These are phyloP conservation scores for Molorchus minor DNA, from an alignment of 2,888 invertebrate genomes.

Conservation along the genomic window DNA sequence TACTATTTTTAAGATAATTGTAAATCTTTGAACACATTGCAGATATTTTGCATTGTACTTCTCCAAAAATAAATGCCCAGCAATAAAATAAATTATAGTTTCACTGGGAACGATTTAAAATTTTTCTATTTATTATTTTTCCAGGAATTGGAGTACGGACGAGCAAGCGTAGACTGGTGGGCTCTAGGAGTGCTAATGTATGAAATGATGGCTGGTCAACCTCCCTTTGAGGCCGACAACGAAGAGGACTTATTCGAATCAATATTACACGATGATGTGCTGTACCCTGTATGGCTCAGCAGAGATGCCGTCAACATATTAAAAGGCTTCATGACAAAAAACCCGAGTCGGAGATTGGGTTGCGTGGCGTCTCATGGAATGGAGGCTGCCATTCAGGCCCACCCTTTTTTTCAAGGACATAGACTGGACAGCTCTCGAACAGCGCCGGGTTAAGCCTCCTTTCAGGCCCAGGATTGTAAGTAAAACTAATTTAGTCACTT, in stretches of 20 bases:
- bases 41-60: too few species aligned
- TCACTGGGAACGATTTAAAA: too few species aligned
- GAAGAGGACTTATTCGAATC: conserved; percentile 99
- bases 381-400: conserved; percentile 88
- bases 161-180: conserved; percentile 94
- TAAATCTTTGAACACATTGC: too few species aligned
- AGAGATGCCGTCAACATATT: conserved; percentile 91
- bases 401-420: conserved; percentile 93
- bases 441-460: conserved; percentile 91
- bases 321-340: conserved; percentile 98
- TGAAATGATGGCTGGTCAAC: conserved; percentile 99
- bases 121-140: conserved; percentile 21
- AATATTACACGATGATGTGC: conserved; percentile 97
- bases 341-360: conserved; percentile 91
- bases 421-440: conserved; percentile 95
- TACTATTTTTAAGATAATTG: too few species aligned
- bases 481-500: too few species aligned
- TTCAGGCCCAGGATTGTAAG: conserved; percentile 97
- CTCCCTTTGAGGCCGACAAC: conserved; percentile 99
- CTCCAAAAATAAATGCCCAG: too few species aligned
- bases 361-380: conserved; percentile 79
- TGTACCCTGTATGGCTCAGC: conserved; percentile 97
- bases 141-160: conserved; percentile 74
- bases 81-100: too few species aligned
- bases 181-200: conserved; percentile 98